Evolutionary conservation across 2,888 invertebrate genomes (phyloP).

Genomic region (Xanthorhoe spadicearia): DNA sequence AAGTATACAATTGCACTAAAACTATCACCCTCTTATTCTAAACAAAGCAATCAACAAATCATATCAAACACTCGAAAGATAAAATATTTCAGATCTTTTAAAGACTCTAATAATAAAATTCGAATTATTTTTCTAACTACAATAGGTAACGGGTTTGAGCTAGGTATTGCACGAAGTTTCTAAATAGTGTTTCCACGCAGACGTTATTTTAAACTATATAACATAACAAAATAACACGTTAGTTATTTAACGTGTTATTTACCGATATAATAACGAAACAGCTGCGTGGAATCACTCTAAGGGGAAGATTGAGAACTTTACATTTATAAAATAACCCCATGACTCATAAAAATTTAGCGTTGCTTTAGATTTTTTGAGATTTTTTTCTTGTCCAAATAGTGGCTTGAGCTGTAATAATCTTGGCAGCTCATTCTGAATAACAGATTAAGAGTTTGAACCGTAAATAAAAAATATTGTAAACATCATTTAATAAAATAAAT

Average conservation of each 20-base stretch:
- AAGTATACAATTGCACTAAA: constrained; percentile 21
- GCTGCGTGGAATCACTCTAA: constrained; percentile 7
- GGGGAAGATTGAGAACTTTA: constrained; percentile 25
- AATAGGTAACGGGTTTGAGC: constrained; percentile 74
- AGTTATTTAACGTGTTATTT: background rate
- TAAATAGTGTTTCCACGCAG: background rate
- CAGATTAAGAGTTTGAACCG: background rate
- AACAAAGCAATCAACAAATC: constrained; percentile 48
- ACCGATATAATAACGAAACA: background rate
- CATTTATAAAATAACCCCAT: background rate
- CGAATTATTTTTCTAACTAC: constrained; percentile 58
- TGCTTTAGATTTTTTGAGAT: too few relatives aligned
- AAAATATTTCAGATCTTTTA: constrained; percentile 60
- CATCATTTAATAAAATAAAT: background rate
- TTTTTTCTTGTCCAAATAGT: too few relatives aligned
- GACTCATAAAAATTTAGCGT: too few relatives aligned
- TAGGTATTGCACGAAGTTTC: constrained; percentile 65
- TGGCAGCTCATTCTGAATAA: too few relatives aligned
- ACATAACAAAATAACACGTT: background rate
- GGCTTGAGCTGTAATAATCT: too few relatives aligned
- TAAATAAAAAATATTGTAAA: background rate
- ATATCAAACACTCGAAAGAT: constrained; percentile 42
- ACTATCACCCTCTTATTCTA: constrained; percentile 50
- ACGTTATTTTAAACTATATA: background rate
- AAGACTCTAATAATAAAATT: constrained; percentile 49